Conservation (phyloP, 2,888 invertebrate species). For the Bunonema sp. region DNA sequence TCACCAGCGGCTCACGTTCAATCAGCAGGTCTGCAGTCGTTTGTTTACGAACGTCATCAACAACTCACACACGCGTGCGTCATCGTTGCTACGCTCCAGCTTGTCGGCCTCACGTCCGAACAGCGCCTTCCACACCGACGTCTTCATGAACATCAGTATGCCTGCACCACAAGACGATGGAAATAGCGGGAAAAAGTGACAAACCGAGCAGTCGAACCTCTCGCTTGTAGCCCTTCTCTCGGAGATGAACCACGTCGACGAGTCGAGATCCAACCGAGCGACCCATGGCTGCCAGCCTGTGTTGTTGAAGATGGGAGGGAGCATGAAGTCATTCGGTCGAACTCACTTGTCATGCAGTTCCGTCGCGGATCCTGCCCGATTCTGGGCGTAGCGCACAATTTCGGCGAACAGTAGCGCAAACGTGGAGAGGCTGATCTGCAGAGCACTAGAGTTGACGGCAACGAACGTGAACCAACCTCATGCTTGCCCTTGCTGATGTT, state of each 20-base stretch:
- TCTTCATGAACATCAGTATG: conserved; percentile 83
- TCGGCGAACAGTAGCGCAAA: conserved; percentile 91
- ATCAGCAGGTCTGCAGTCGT: conserved; percentile 67
- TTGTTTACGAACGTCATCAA: neutral
- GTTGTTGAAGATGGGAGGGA: neutral
- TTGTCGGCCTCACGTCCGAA: conserved; percentile 98
- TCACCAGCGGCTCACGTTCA: conserved; percentile 89
- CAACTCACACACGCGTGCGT: conserved; percentile 67
- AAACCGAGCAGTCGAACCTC: conserved; percentile 55
- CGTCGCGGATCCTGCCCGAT: conserved; percentile 73
- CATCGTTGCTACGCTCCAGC: conserved; percentile 91
- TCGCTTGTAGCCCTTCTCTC: conserved; percentile 72
- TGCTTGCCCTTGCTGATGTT: conserved; percentile 37
- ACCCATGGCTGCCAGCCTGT: conserved; percentile 80
- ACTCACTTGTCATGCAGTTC: conserved; percentile 69
- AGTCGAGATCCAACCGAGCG: conserved; percentile 82
- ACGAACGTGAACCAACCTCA: conserved; percentile 15
- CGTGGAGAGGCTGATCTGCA: conserved; percentile 47
- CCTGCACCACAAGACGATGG: conserved; percentile 4
- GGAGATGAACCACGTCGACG: conserved; percentile 76
- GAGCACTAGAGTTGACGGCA: neutral
- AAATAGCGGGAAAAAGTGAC: too few species aligned
- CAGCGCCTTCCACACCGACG: conserved; percentile 83
- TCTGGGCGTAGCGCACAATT: conserved; percentile 88
- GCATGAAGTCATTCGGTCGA: too few species aligned